phyloP scores from a whole-genome alignment of 2,888 invertebrate genomes.

The Caenorhabditis sp. region DNA sequence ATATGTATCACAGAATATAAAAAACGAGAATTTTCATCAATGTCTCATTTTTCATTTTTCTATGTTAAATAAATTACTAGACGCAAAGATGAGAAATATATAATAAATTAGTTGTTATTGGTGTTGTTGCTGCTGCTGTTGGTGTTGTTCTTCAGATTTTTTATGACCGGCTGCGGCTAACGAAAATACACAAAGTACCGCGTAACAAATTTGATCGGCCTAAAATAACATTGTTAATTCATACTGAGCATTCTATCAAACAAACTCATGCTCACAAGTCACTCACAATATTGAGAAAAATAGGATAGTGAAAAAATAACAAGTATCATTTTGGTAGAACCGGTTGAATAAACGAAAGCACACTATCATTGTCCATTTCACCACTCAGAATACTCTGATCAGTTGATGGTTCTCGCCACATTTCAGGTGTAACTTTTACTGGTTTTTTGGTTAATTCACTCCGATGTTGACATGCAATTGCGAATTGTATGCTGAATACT shows the following conservation, averaged over 20 bases:
- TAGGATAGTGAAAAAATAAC: background rate
- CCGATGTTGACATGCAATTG: constrained; percentile 18
- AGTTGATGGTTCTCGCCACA: constrained; percentile 2
- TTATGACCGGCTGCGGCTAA: constrained; percentile 84
- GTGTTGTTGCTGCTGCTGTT: background rate
- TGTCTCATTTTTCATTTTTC: no score
- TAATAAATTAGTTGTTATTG: background rate
- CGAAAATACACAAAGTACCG: constrained; percentile 97
- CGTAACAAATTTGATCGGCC: constrained; percentile 99
- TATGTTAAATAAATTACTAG: background rate
- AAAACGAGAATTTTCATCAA: no score
- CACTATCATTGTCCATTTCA: background rate
- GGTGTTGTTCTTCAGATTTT: constrained; percentile 31
- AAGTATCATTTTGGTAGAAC: background rate
- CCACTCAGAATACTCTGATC: background rate
- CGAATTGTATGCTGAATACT: constrained; percentile 63
- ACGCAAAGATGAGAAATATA: background rate
- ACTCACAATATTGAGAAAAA: background rate
- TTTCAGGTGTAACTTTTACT: constrained; percentile 8
- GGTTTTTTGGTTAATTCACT: constrained; percentile 3
- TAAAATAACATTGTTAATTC: constrained; percentile 72
- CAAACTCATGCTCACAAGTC: background rate
- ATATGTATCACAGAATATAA: background rate
- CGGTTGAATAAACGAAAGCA: constrained; percentile 1
- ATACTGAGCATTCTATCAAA: background rate